Conservation (phyloP, 37 sponge, comb jelly and placozoan species). For the Tethya wilhelma region DNA sequence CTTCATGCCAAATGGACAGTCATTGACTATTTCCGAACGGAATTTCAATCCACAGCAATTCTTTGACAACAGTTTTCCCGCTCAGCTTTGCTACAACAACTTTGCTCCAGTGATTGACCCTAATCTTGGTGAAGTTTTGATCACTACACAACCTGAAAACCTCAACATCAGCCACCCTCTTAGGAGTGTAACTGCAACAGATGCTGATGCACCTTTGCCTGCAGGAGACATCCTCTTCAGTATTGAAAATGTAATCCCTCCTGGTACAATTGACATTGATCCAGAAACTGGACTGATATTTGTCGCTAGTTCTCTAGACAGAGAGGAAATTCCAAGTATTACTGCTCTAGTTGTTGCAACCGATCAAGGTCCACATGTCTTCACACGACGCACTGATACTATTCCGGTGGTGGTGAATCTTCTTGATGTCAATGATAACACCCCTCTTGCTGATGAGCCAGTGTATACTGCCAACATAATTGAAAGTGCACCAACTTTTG, state of each 20-base stretch:
- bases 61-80: constrained; percentile 63
- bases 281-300: constrained; percentile 51
- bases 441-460: constrained; percentile 50
- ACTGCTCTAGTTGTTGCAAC: constrained; percentile 50
- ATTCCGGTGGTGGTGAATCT: constrained; percentile 28
- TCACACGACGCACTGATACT: constrained; percentile 36
- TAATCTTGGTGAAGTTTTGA: not conserved
- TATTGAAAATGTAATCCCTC: constrained; percentile 18
- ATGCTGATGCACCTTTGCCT: constrained; percentile 42
- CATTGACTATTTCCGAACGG: not conserved
- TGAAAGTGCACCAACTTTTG: constrained; percentile 16
- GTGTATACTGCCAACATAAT: constrained; percentile 32
- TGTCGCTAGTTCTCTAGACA: constrained; percentile 42
- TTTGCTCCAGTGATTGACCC: constrained; percentile 42
- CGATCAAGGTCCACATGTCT: constrained; percentile 73
- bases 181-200: constrained; percentile 46
- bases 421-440: constrained; percentile 69
- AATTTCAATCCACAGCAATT: constrained; percentile 35
- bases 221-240: constrained; percentile 50
- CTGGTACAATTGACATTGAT: constrained; percentile 45
- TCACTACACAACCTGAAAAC: not conserved
- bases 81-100: constrained; percentile 52
- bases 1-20: not conserved
- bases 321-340: constrained; percentile 41
- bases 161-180: not conserved